phyloP scores from a whole-genome alignment of 2,888 invertebrate species.

The Dryobotodes eremita region DNA sequence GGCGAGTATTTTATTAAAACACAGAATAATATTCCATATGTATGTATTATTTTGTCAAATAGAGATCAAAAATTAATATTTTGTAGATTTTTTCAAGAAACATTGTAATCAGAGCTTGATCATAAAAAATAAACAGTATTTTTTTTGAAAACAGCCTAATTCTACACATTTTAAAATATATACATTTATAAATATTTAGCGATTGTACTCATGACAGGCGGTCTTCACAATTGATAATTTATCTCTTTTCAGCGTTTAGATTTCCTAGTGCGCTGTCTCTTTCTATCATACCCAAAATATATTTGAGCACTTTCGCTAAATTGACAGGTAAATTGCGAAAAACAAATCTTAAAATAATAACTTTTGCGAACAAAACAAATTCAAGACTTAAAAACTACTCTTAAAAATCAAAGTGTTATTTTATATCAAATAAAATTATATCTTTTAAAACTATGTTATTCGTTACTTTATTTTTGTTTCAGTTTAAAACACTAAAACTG shows the following conservation, averaged over 20 bases:
- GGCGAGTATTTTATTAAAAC: constrained; percentile 33
- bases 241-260: constrained; percentile 10
- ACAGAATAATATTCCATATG: constrained; percentile 28
- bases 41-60: constrained; percentile 50
- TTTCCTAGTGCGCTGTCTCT: background rate
- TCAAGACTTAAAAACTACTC: constrained; percentile 40
- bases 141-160: constrained; percentile 34
- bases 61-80: constrained; percentile 56
- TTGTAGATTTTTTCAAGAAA: constrained; percentile 23
- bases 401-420: constrained; percentile 44
- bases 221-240: background rate
- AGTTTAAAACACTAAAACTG: constrained; percentile 64
- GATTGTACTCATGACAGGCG: constrained; percentile 10
- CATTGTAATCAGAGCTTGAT: constrained; percentile 19
- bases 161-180: constrained; percentile 44
- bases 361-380: constrained; percentile 28
- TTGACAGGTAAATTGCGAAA: constrained; percentile 11
- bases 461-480: constrained; percentile 46
- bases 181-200: constrained; percentile 23
- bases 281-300: constrained; percentile 10
- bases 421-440: constrained; percentile 30
- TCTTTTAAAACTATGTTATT: constrained; percentile 51
- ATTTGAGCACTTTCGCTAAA: constrained; percentile 10
- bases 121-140: constrained; percentile 10
- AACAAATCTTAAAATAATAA: constrained; percentile 2